Evolutionary conservation across 1,140 invertebrate species (phyloP).

Genomic region (Trichoplusia ni): DNA sequence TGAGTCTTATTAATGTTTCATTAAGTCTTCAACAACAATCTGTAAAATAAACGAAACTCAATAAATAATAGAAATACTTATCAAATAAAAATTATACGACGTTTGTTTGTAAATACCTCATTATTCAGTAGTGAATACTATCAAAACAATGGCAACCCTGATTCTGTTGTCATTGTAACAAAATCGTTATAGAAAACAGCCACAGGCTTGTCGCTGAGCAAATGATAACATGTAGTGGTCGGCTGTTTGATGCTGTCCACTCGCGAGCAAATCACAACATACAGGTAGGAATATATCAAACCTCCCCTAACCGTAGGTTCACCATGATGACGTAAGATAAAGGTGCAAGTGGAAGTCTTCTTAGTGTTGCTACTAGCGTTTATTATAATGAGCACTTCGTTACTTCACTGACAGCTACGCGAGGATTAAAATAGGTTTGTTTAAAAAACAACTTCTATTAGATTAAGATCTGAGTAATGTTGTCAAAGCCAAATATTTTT

Average conservation of each 20-base stretch:
- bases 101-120: background rate
- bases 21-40: no score
- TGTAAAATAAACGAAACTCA: background rate
- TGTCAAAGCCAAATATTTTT: no score
- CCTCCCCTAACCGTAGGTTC: slow-evolving; percentile 26
- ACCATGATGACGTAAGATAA: no score
- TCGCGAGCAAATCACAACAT: slow-evolving; percentile 58
- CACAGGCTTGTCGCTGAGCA: background rate
- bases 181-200: background rate
- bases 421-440: no score
- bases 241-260: background rate
- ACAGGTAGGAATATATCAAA: slow-evolving; percentile 70
- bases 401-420: no score
- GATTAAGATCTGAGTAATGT: no score
- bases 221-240: slow-evolving; percentile 5
- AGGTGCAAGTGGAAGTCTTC: no score
- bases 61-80: background rate
- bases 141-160: background rate
- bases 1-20: no score
- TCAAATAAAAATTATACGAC: background rate
- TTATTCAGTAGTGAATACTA: background rate
- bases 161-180: slow-evolving; percentile 7
- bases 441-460: no score
- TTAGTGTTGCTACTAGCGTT: no score
- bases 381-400: no score